These are phyloP conservation scores for Propithecus deckenii DNA, from an alignment of 2,797 vertebrate species.

Conservation along the genomic window DNA sequence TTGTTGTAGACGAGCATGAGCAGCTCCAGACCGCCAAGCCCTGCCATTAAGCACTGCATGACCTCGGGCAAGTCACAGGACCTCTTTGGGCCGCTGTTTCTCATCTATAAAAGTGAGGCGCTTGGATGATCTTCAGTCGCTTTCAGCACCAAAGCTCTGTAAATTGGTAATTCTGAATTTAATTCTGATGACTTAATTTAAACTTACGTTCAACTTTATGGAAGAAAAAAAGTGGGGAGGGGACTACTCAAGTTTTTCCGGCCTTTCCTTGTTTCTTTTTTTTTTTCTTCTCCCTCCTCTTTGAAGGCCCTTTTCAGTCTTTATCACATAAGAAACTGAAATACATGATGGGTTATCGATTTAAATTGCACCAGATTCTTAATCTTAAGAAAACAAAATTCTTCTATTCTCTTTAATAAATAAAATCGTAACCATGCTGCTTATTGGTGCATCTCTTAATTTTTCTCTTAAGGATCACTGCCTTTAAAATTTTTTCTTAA, in stretches of 20 bases:
- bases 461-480: not conserved
- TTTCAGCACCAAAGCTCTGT: not conserved
- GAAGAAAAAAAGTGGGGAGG: not conserved
- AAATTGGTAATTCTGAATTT: not conserved
- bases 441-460: not conserved
- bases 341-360: not conserved
- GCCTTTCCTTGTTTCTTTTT: not conserved
- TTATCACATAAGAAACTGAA: not conserved
- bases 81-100: not conserved
- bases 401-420: not conserved
- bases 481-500: not conserved
- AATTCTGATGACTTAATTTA: conserved; percentile 18
- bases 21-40: not conserved
- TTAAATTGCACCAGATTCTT: not conserved
- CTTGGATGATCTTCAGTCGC: not conserved
- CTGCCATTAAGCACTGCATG: not conserved
- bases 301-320: not conserved
- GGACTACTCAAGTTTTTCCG: not conserved
- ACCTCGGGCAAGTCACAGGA: not conserved
- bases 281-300: not conserved
- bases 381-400: conserved; percentile 42
- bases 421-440: not conserved
- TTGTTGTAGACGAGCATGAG: not conserved
- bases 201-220: not conserved
- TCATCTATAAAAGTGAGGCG: not conserved